Evolutionary conservation across 2,797 vertebrate species (phyloP), one percentile per base, ranked within the genome.

Genomic region (Myripristis jacobus): DNA sequence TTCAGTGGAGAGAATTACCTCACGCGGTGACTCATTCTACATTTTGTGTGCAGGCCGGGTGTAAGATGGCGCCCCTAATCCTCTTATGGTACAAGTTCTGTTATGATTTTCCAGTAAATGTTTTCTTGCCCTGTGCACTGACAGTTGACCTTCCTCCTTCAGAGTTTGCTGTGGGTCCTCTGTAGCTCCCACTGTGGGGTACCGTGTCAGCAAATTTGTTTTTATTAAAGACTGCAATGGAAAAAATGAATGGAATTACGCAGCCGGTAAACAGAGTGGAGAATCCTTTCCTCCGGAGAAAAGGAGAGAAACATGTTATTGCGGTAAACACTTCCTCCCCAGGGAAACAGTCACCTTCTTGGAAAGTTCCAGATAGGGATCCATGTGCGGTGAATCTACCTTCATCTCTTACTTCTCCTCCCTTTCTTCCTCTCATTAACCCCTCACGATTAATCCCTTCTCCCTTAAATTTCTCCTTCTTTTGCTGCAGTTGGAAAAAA

Each of bases 1-100:
- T 76, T 85, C 79, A 77, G 68, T 79, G 60, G 70, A 78, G 64
- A 64, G 75, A 81, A 86, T 89, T 85, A 71, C 75, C 57, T 76
- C 75, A 71, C 58, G 27, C 27, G 13, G 38, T 72, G 75, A 87
- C 75, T 84, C 70, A 82, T 67, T 79, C 52, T 70, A 74, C 82
- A 87, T 82, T 83, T 54, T 66, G 36, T 70, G 61, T 57, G 62
- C 61, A 71, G 72, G 69, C 69, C 80, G 46, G 69, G 59, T 73
- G 66, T 53, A 75, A 78, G 66, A 82, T 76, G 72, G 66, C 72
- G 51, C 66, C 61, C 79, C 50, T 86, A 82, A 85, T 88, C 79
- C 73, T 86, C 57, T 80, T 84, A 87, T 68, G 77, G 67, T 65
- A 36, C 67, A 58, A 34, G 62, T 72, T 53, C 38, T 56, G 53